Percentiles rank a stretch among this genome's conserved stretches.
Evolutionary conservation across 1,140 invertebrate genomes (phyloP).

Genomic region (Orius laevigatus): DNA sequence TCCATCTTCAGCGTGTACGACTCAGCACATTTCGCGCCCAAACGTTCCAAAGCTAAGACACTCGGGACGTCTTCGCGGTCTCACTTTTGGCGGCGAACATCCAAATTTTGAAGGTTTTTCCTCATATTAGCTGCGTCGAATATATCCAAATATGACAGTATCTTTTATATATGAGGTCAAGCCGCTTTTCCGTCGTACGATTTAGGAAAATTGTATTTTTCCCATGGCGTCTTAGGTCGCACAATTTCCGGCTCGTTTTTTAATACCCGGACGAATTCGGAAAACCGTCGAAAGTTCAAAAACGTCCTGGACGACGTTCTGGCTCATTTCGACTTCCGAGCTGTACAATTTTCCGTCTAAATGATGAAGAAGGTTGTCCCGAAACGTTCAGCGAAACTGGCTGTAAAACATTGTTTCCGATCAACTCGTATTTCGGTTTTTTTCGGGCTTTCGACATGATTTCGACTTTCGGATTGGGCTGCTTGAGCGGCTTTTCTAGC

Average conservation of each 20-base stretch:
- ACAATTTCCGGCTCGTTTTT: slow-evolving; percentile 11
- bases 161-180: slow-evolving; percentile 38
- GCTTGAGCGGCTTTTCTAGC: slow-evolving; percentile 4
- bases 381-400: slow-evolving; percentile 41
- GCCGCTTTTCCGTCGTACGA: slow-evolving; percentile 32
- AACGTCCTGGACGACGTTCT: neutral
- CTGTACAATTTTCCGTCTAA: slow-evolving; percentile 37
- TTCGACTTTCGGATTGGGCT: slow-evolving; percentile 5
- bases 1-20: slow-evolving; percentile 12
- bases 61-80: slow-evolving; percentile 16
- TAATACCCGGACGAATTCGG: slow-evolving; percentile 2
- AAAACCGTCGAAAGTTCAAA: slow-evolving; percentile 16
- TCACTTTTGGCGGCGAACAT: neutral
- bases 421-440: slow-evolving; percentile 5
- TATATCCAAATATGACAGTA: slow-evolving; percentile 61
- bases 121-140: slow-evolving; percentile 62
- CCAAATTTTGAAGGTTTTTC: slow-evolving; percentile 30
- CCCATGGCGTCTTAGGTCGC: slow-evolving; percentile 27
- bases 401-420: slow-evolving; percentile 32
- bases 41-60: slow-evolving; percentile 16
- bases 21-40: slow-evolving; percentile 18
- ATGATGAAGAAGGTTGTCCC: slow-evolving; percentile 43
- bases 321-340: neutral
- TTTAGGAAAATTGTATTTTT: slow-evolving; percentile 34
- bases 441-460: neutral